Conservation (phyloP, 2,113 vertebrate genomes). For the Scomber japonicus region DNA sequence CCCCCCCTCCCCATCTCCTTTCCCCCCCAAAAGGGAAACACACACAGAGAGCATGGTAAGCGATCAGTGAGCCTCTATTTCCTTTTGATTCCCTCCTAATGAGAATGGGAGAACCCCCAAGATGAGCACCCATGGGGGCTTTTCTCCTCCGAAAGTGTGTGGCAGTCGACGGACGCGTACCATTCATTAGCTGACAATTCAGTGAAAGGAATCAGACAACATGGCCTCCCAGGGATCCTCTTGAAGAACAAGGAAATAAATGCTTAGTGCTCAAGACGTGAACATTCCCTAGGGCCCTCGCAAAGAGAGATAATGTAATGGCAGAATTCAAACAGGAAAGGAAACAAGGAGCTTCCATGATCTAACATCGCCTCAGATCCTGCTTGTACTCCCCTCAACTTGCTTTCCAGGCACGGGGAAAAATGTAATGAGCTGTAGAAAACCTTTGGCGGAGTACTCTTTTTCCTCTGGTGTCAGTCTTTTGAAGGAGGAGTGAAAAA, state of each 20-base stretch:
- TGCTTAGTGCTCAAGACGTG: slow-evolving; percentile 66
- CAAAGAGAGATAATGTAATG: slow-evolving; percentile 55
- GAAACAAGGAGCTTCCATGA: slow-evolving; percentile 64
- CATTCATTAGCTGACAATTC: slow-evolving; percentile 76
- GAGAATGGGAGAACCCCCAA: slow-evolving; percentile 68
- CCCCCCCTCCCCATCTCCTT: not conserved
- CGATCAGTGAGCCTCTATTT: slow-evolving; percentile 63
- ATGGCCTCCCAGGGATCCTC: slow-evolving; percentile 69
- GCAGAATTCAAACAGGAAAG: slow-evolving; percentile 61
- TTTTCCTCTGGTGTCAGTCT: slow-evolving; percentile 51
- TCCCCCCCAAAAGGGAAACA: slow-evolving; percentile 7
- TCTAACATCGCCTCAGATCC: slow-evolving; percentile 54
- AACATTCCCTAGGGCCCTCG: slow-evolving; percentile 56
- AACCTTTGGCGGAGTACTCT: slow-evolving; percentile 33
- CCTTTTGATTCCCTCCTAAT: slow-evolving; percentile 74
- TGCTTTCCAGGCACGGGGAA: slow-evolving; percentile 49
- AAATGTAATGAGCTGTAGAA: slow-evolving; percentile 45
- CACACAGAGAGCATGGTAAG: slow-evolving; percentile 52
- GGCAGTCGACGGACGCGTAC: slow-evolving; percentile 62
- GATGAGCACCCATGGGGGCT: slow-evolving; percentile 61
- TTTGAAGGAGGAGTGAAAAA: slow-evolving; percentile 57
- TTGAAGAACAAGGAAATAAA: slow-evolving; percentile 68
- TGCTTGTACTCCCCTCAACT: slow-evolving; percentile 10
- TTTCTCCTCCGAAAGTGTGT: slow-evolving; percentile 51
- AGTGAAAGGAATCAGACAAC: slow-evolving; percentile 76